Percentiles rank a stretch among this genome's conserved stretches.
Conservation (phyloP, 2,113 vertebrate species). For the Caloenas nicobarica region DNA sequence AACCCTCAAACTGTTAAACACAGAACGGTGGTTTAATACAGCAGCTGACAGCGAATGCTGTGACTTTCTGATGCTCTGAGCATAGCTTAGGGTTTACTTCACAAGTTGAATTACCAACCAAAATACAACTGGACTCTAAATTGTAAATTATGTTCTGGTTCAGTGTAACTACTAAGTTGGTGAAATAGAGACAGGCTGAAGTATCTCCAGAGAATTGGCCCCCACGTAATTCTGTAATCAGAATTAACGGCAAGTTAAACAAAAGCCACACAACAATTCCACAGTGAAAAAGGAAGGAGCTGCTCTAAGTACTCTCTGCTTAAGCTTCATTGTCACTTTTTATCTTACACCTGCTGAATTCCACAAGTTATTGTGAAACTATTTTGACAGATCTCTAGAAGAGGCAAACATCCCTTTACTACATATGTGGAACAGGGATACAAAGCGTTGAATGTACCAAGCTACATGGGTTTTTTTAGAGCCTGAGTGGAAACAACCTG, state of each 20-base stretch:
- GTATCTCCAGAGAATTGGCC: not conserved
- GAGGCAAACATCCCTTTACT: not conserved
- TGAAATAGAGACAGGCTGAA: not conserved
- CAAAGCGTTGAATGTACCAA: not conserved
- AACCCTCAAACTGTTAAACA: not conserved
- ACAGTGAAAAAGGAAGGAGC: not conserved
- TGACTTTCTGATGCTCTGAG: not conserved
- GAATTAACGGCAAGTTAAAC: not conserved
- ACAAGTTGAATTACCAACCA: not conserved
- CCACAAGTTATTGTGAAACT: not conserved
- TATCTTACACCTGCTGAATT: not conserved
- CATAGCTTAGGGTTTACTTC: rapidly evolving
- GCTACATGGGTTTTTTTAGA: rapidly evolving
- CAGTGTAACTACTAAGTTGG: not conserved
- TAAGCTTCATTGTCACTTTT: not conserved
- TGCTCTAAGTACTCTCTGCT: not conserved
- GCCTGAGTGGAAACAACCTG: not conserved
- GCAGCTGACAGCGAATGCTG: not conserved
- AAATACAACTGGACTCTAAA: not conserved
- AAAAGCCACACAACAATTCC: not conserved
- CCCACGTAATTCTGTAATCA: rapidly evolving
- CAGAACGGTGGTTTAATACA: not conserved
- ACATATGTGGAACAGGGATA: rapidly evolving
- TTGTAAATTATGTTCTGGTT: not conserved
- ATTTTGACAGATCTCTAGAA: not conserved